Evolutionary conservation across 2,113 vertebrate genomes (phyloP).

Genomic region (Oceanodroma tethys): DNA sequence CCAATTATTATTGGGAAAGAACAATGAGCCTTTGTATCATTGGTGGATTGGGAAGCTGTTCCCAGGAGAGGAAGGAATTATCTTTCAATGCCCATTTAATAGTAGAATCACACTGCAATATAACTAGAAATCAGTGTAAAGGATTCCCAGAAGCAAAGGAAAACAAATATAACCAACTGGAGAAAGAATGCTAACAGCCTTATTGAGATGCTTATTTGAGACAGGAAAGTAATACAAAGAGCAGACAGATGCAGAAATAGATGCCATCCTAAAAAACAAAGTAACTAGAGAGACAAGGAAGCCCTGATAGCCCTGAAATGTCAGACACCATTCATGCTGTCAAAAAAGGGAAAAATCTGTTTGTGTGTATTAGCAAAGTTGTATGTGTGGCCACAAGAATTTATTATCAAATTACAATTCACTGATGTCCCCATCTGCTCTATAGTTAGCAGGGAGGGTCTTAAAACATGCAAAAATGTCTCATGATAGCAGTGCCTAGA

Average conservation of each 20-base stretch:
- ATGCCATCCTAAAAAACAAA: background rate
- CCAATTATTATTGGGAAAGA: background rate
- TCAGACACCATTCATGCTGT: background rate
- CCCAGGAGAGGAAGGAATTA: background rate
- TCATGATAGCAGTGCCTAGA: background rate
- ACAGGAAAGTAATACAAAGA: background rate
- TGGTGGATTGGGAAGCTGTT: background rate
- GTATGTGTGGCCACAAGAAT: background rate
- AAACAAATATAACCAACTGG: background rate
- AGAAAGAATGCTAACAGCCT: background rate
- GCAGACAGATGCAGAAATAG: background rate
- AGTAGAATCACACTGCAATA: background rate
- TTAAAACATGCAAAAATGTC: background rate
- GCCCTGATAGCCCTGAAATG: background rate
- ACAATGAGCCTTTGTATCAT: background rate
- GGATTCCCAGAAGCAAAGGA: background rate
- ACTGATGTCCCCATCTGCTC: background rate
- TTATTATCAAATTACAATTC: background rate
- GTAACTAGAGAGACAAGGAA: background rate
- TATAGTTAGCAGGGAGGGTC: background rate
- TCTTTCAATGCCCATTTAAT: background rate
- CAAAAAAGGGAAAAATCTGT: background rate
- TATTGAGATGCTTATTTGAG: background rate
- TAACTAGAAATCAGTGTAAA: background rate
- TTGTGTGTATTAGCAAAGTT: background rate